These are phyloP conservation scores for Pantala flavescens DNA, from an alignment of 1,140 invertebrate genomes.

Conservation along the genomic window DNA sequence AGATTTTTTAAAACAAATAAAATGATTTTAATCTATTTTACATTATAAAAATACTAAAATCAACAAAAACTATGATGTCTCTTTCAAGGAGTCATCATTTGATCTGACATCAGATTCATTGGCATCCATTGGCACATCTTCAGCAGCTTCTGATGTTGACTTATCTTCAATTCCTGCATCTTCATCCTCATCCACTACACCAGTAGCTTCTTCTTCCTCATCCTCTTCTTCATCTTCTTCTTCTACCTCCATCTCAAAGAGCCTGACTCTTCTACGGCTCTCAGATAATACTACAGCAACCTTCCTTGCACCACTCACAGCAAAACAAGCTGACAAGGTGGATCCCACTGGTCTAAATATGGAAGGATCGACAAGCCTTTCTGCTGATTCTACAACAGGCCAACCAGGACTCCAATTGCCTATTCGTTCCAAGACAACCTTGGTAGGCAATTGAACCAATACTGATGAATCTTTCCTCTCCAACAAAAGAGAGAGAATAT, in stretches of 20 bases:
- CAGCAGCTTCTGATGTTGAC: not conserved
- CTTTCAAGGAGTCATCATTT: too few species aligned
- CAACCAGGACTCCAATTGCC: not conserved
- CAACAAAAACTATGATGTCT: too few species aligned
- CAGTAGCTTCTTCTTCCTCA: not conserved
- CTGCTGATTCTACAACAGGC: slow-evolving; percentile 10
- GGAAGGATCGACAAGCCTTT: slow-evolving; percentile 25
- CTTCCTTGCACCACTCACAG: slow-evolving; percentile 78
- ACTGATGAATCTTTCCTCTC: slow-evolving; percentile 43
- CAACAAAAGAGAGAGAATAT: slow-evolving; percentile 63
- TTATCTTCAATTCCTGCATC: not conserved
- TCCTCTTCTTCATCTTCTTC: slow-evolving; percentile 80
- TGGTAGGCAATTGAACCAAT: slow-evolving; percentile 56
- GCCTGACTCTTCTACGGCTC: slow-evolving; percentile 63
- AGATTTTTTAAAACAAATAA: too few species aligned
- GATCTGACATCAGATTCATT: too few species aligned
- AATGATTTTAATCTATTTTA: too few species aligned
- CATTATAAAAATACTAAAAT: too few species aligned
- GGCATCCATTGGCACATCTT: slow-evolving; percentile 28
- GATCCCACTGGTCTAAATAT: slow-evolving; percentile 50
- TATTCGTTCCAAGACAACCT: slow-evolving; percentile 18
- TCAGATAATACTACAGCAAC: slow-evolving; percentile 77
- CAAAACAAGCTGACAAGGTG: slow-evolving; percentile 57
- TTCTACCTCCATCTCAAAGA: slow-evolving; percentile 87
- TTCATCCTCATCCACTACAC: not conserved